phyloP scores from a whole-genome alignment of 2,113 vertebrate species.

The Falco punctatus region DNA sequence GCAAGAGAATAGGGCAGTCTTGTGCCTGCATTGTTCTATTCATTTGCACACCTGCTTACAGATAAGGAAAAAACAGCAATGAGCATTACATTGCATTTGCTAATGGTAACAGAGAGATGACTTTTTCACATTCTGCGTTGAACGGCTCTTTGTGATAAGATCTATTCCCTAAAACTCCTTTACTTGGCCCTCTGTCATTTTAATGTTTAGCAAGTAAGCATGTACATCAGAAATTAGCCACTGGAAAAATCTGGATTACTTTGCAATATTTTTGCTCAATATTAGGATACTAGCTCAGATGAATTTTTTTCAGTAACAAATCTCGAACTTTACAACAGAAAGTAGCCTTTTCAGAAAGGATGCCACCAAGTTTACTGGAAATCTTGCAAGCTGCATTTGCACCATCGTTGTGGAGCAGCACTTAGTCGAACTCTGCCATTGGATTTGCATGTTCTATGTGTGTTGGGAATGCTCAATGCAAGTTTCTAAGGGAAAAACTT shows the following conservation, averaged over 20 bases:
- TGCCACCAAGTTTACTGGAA: not conserved
- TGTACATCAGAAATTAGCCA: not conserved
- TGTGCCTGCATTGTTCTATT: slow-evolving; percentile 67
- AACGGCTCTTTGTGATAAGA: not conserved
- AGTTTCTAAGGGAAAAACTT: not conserved
- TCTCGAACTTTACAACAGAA: not conserved
- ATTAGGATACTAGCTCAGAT: not conserved
- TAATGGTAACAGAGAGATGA: not conserved
- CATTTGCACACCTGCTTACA: slow-evolving; percentile 71
- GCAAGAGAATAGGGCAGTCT: slow-evolving; percentile 9
- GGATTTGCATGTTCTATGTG: not conserved
- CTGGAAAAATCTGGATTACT: not conserved
- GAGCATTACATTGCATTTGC: slow-evolving; percentile 32
- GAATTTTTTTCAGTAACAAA: not conserved
- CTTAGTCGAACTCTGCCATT: not conserved
- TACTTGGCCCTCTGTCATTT: not conserved
- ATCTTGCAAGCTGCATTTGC: not conserved
- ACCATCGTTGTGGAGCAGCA: not conserved
- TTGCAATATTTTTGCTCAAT: not conserved
- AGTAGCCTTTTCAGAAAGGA: not conserved
- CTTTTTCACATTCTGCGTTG: slow-evolving; percentile 26
- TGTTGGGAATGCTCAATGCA: not conserved
- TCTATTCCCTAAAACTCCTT: not conserved
- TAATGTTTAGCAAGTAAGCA: not conserved
- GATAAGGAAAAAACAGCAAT: slow-evolving; percentile 9